Percentiles rank a stretch among this genome's conserved stretches.
phyloP scores from a whole-genome alignment of 2,888 invertebrate species.

The Bedellia somnulentella region DNA sequence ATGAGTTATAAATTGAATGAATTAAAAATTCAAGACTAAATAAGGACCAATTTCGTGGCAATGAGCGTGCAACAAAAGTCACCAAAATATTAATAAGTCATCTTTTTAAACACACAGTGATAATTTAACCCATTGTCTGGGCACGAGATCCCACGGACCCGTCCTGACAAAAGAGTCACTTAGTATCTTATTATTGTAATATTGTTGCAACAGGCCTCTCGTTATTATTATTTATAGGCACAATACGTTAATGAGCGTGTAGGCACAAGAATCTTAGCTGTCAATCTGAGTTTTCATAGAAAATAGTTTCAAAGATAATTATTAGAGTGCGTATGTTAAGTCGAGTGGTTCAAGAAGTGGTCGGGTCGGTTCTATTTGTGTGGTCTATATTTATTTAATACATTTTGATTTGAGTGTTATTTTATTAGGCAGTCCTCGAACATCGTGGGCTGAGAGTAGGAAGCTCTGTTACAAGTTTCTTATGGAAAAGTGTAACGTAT shows the following conservation, averaged over 20 bases:
- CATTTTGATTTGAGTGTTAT: no score
- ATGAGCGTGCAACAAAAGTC: no score
- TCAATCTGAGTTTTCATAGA: conserved; percentile 1
- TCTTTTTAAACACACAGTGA: conserved; percentile 3
- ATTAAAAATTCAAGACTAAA: no score
- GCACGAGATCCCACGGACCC: neutral
- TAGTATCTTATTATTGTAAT: conserved; percentile 56
- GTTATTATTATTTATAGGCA: conserved; percentile 23
- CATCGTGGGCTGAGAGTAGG: no score
- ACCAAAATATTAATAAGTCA: conserved; percentile 6
- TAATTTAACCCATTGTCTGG: neutral
- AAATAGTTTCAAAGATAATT: neutral
- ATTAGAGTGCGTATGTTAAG: conserved; percentile 1
- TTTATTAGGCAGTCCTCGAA: no score
- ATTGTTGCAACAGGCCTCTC: conserved; percentile 41
- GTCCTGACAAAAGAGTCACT: conserved; percentile 27
- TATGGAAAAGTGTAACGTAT: no score
- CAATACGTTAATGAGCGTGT: conserved; percentile 53
- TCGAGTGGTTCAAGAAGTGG: neutral
- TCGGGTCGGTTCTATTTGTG: no score
- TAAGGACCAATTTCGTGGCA: no score
- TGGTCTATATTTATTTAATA: no score
- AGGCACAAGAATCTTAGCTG: conserved; percentile 22
- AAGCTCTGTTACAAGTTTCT: no score
- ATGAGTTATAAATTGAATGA: no score